Base-by-base conservation (phyloP, 1,140 invertebrate genomes). In the Vollenhovia emeryi region DNA sequence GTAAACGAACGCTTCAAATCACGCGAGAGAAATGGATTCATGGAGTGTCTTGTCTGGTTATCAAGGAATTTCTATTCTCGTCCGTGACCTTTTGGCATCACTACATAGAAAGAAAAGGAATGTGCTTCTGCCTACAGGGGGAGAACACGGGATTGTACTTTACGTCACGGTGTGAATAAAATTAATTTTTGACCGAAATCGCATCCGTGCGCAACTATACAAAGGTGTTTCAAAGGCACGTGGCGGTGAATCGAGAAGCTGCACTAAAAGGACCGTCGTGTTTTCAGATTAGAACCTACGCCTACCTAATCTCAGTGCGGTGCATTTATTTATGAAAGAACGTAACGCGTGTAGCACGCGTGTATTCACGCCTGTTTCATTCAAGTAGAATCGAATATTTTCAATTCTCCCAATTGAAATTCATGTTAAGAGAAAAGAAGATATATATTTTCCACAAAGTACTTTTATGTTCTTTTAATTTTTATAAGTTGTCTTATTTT, bases 251-350 rank as follows among this genome's bases (percentile, higher is more conserved):
- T 75, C 71, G 83, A 89, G 75, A 76, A 62, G 60, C 59, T 87
- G 45, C 84, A 86, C 87, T 92, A 91, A 92, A 91, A 92, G 90
- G 78, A 45, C 84, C 69, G 36, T 84, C 88, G 73, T 92, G 91
- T 92, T 88, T 85, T 64, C 68, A 89, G 89, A 93, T 93, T 91
- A 93, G 88, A 89, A 33, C 69, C 86, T 85, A 55, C 87, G 73
- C 64, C 68, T 71, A 33, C 50, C 33, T 57, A 73, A 57, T 57
- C 50, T 43, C 21, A 71, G 21, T 43, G 36, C 18, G 24, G 18
- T 43, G 66, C 18, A 71, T 57, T 80, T 80, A 71, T 80, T 80
- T 55, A 69, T 43, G 48, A 55, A 69, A 36, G 4, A 57, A 68
- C 45, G 30, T 33, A 40, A 64, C 27, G 30, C n/a, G 1, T 30